Conservation (phyloP, 2,797 vertebrate genomes). For the Hippoglossus hippoglossus region DNA sequence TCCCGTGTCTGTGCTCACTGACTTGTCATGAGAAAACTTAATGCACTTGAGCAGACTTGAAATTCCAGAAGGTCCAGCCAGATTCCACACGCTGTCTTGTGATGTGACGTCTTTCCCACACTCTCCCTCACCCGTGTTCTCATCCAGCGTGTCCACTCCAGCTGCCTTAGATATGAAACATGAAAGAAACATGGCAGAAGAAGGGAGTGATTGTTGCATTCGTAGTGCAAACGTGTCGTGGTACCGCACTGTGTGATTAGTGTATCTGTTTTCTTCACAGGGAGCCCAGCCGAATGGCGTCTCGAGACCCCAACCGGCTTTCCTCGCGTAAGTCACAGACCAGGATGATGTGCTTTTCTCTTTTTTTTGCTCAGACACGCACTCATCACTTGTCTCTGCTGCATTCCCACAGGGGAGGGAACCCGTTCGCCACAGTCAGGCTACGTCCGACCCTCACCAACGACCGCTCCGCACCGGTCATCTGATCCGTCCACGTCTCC, state of each 20-base stretch:
- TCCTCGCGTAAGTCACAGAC: constrained; percentile 87
- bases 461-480: constrained; percentile 92
- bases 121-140: background rate
- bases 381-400: constrained; percentile 6
- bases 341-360: background rate
- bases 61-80: constrained; percentile 65
- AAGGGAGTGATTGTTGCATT: background rate
- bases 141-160: background rate
- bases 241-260: background rate
- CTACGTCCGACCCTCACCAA: constrained; percentile 96
- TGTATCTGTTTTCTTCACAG: constrained; percentile 74
- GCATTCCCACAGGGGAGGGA: constrained; percentile 88
- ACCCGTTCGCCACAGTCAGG: constrained; percentile 94
- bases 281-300: constrained; percentile 88
- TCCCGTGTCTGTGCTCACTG: background rate
- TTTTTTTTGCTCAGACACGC: background rate
- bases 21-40: background rate
- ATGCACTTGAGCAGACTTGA: constrained; percentile 23
- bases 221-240: background rate
- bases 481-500: constrained; percentile 74
- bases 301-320: constrained; percentile 86
- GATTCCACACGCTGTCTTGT: constrained; percentile 53
- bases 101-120: constrained; percentile 27
- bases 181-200: background rate
- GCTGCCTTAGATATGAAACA: background rate